A percentile compares a stretch with the other conserved stretches of the same genome.
Evolutionary conservation across 2,797 vertebrate species (phyloP).

Genomic region (Syngnathus acus): DNA sequence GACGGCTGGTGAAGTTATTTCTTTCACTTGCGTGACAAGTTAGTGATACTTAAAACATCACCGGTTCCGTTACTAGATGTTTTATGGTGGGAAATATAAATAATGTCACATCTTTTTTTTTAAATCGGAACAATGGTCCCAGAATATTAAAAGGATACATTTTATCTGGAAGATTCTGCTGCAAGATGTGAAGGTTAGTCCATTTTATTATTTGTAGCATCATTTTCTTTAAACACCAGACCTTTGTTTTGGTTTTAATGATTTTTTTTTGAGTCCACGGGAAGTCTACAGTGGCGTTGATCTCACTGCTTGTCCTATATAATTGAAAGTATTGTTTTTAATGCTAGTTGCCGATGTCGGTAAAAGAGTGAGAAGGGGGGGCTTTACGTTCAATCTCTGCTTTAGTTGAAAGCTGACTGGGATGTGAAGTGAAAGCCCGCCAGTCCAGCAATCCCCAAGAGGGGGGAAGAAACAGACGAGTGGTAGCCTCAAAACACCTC

Average conservation of each 20-base stretch:
- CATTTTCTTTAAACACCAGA: not conserved
- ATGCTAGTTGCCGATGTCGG: not conserved
- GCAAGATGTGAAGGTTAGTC: too few relatives aligned
- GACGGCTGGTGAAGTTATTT: not conserved
- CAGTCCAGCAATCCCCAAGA: conserved; percentile 42
- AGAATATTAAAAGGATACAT: too few relatives aligned
- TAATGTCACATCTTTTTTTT: not conserved
- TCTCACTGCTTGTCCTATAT: not conserved
- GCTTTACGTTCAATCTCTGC: conserved; percentile 43
- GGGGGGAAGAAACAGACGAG: conserved; percentile 34
- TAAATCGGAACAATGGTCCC: not conserved
- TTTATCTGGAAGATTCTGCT: too few relatives aligned
- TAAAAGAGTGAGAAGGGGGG: not conserved
- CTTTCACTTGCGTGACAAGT: not conserved
- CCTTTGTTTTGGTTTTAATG: not conserved
- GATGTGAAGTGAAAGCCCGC: conserved; percentile 52
- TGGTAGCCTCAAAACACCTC: conserved; percentile 55
- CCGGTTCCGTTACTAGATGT: not conserved
- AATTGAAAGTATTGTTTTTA: not conserved
- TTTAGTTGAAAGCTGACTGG: conserved; percentile 50
- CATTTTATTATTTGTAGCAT: too few relatives aligned
- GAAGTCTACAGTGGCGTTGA: not conserved
- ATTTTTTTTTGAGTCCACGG: not conserved
- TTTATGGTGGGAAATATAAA: not conserved
- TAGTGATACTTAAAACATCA: not conserved